Base-by-base conservation (phyloP, 2,113 vertebrate genomes). In the Mugil cephalus region DNA sequence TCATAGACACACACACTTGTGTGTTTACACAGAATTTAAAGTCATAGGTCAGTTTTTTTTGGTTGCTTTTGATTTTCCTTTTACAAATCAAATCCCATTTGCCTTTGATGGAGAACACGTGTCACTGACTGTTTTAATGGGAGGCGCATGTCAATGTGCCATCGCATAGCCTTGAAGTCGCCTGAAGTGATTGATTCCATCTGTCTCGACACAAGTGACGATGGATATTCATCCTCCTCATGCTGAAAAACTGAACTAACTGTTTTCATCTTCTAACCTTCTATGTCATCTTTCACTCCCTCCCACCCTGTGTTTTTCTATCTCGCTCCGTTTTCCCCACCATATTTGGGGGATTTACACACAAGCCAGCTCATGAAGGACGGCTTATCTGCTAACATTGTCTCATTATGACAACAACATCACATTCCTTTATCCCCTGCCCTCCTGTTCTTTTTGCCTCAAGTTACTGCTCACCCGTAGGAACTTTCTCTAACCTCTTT, bases 381-480 rank as follows among this genome's bases (percentile, higher is more conserved):
- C 0, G 36, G 69, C 68, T 74, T 85, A 81, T 77, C 76, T 86
- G 78, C 50, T 74, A 72, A 80, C 76, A 67, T 82, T 76, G 59
- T 75, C 60, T 91, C 65, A 80, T 86, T 81, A 70, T 71, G 69
- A 77, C 62, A 76, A 80, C 54, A 84, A 50, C 54, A 77, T 73
- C 45, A 58, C 68, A 74, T 81, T 77, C 53, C 56, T 47, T 79
- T 58, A 56, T 69, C 14, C 34, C 40, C 56, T 60, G 36, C 18
- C 38, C 39, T 52, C 30, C 47, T 56, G 36, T 52, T 62, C 38
- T 46, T 73, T 79, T 19, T 45, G 46, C 36, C 15, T 80, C 10
- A 13, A 36, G 48, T 48, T 68, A 45, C 53, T 76, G 45, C 15
- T 21, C 63, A 15, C 18, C 43, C 80, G 60, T 5, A 53, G 6